A percentile compares a stretch with the other conserved stretches of the same genome.
These are phyloP conservation scores for Julus scandinavius DNA, from an alignment of 2,888 invertebrate genomes.

Conservation along the genomic window DNA sequence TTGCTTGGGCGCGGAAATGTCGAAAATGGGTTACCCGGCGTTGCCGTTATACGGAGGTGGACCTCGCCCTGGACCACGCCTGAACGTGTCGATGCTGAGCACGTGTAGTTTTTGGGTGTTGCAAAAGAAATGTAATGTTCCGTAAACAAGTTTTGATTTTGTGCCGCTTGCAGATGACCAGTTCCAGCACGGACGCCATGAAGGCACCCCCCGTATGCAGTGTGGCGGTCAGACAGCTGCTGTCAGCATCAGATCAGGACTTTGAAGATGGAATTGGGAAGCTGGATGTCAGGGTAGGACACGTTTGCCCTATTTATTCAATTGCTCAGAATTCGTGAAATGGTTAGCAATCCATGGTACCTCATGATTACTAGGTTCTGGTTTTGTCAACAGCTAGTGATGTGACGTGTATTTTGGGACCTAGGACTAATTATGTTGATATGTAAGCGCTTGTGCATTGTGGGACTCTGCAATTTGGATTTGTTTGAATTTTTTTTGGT, in stretches of 20 bases:
- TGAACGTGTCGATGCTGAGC: background rate
- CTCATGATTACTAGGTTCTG: too few species aligned
- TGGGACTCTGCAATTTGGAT: too few species aligned
- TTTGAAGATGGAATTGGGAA: slow-evolving; percentile 15
- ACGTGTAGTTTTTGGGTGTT: background rate
- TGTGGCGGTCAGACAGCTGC: background rate
- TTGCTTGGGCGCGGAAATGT: slow-evolving; percentile 8
- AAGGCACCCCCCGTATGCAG: background rate
- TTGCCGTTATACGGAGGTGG: background rate
- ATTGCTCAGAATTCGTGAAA: too few species aligned
- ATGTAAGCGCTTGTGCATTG: too few species aligned
- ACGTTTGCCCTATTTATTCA: background rate
- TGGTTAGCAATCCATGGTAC: too few species aligned
- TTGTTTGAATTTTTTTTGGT: too few species aligned
- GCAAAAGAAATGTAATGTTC: background rate
- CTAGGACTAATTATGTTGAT: too few species aligned
- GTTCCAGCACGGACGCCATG: slow-evolving; percentile 25
- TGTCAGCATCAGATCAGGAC: slow-evolving; percentile 42
- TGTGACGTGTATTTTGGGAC: too few species aligned
- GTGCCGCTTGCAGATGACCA: slow-evolving; percentile 15
- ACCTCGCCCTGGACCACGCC: slow-evolving; percentile 18
- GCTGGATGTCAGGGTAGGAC: slow-evolving; percentile 53
- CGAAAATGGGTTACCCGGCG: background rate
- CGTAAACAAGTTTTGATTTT: background rate
- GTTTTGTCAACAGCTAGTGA: too few species aligned